Conservation (phyloP, 2,888 invertebrate genomes). For the Cephus runcator region DNA sequence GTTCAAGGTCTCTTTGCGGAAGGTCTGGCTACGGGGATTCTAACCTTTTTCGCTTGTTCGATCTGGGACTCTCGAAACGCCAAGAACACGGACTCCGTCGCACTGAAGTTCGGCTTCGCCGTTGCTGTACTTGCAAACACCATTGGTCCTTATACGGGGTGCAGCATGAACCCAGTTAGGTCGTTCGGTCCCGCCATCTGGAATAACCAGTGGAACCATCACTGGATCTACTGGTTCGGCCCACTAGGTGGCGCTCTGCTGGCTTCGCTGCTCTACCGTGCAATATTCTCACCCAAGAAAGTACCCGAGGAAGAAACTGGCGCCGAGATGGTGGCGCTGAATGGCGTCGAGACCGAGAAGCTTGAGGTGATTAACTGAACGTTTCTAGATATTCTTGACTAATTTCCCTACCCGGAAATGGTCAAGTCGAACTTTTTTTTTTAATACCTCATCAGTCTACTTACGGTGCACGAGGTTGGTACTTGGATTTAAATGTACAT, state of each 20-base stretch:
- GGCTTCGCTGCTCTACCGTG: conserved; percentile 49
- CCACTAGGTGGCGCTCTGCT: conserved; percentile 54
- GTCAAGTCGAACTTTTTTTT: too few relatives aligned
- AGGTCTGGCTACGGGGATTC: conserved; percentile 56
- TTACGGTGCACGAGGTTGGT: neutral
- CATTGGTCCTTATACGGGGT: conserved; percentile 70
- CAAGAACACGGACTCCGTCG: conserved; percentile 57
- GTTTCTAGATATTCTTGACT: neutral
- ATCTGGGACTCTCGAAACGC: conserved; percentile 63
- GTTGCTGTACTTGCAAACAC: conserved; percentile 59
- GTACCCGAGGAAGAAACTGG: conserved; percentile 25
- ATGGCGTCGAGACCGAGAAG: conserved; percentile 47
- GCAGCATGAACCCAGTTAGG: conserved; percentile 78
- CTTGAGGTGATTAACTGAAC: conserved; percentile 34
- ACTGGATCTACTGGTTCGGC: conserved; percentile 63
- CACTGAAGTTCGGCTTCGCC: conserved; percentile 63
- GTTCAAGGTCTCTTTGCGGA: conserved; percentile 61
- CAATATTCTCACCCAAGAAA: conserved; percentile 39
- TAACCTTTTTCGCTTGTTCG: conserved; percentile 61
- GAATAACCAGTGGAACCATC: conserved; percentile 57
- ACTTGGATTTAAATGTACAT: neutral
- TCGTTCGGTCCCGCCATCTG: conserved; percentile 61
- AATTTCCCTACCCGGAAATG: neutral
- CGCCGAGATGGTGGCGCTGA: conserved; percentile 50
- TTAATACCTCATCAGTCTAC: neutral